A percentile compares a stretch with the other conserved stretches of the same genome.
These are phyloP conservation scores for Rhopilema esculentum DNA, from an alignment of 30 jellyfish, hydroid and myxozoan genomes.

Conservation along the genomic window DNA sequence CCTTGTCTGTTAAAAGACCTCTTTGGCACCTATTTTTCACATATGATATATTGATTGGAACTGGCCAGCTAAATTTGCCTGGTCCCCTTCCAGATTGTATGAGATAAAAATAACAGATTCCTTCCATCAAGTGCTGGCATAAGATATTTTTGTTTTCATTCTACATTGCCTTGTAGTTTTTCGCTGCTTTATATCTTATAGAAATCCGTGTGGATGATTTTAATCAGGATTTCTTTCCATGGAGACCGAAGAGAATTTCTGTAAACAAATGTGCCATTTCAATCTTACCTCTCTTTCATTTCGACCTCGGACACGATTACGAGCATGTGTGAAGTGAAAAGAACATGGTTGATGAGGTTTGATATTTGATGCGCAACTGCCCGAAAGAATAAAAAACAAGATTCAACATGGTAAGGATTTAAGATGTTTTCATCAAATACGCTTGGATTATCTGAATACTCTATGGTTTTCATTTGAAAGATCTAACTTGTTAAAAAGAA, in stretches of 20 bases:
- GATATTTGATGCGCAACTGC: neutral
- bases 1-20: neutral
- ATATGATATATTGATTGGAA: neutral
- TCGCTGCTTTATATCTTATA: no score
- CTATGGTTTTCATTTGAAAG: no score
- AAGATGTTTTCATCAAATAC: neutral
- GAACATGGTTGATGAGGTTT: neutral
- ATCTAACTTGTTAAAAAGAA: no score
- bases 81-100: no score
- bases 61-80: neutral
- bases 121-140: neutral
- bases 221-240: neutral
- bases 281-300: neutral
- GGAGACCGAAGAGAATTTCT: neutral
- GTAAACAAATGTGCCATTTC: conserved; percentile 8
- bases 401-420: neutral
- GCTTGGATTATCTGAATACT: neutral
- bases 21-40: neutral
- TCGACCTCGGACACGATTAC: neutral
- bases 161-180: no score
- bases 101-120: neutral
- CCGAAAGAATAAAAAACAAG: neutral
- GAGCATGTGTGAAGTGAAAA: neutral
- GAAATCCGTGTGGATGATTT: neutral
- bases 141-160: no score